These are phyloP conservation scores for Plebejus anna DNA, from an alignment of 2,888 invertebrate genomes.

Conservation along the genomic window DNA sequence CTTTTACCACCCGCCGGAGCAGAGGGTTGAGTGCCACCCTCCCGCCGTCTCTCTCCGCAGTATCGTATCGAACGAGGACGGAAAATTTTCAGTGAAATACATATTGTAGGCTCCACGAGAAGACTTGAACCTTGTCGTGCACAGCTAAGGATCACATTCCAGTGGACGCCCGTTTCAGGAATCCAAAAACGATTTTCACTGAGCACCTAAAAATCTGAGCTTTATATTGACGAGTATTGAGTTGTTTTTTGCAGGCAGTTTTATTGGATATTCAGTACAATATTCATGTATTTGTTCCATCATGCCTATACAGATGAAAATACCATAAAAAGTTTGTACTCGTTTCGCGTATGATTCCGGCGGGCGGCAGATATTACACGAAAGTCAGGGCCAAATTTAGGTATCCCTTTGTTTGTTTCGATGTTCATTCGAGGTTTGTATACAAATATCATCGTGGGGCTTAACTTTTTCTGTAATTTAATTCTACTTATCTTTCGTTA, in stretches of 20 bases:
- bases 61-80: slow-evolving; percentile 64
- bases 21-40: slow-evolving; percentile 70
- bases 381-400: slow-evolving; percentile 52
- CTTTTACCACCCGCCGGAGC: slow-evolving; percentile 72
- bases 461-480: neutral
- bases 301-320: slow-evolving; percentile 75
- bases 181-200: slow-evolving; percentile 67
- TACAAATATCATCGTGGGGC: neutral
- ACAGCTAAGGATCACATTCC: slow-evolving; percentile 48
- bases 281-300: slow-evolving; percentile 77
- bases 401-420: slow-evolving; percentile 30
- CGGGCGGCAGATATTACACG: slow-evolving; percentile 55
- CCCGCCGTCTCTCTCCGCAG: slow-evolving; percentile 55
- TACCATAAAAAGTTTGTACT: slow-evolving; percentile 68
- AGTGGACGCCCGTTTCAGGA: slow-evolving; percentile 61
- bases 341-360: slow-evolving; percentile 52
- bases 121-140: slow-evolving; percentile 23
- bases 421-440: slow-evolving; percentile 31
- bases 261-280: slow-evolving; percentile 72
- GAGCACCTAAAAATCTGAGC: slow-evolving; percentile 58
- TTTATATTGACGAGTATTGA: slow-evolving; percentile 52
- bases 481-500: neutral
- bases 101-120: slow-evolving; percentile 17
- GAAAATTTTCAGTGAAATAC: slow-evolving; percentile 47
- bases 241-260: slow-evolving; percentile 52